A percentile compares a stretch with the other conserved stretches of the same genome.
Conservation (phyloP, 2,888 invertebrate genomes). For the Dinocampus coccinellae region DNA sequence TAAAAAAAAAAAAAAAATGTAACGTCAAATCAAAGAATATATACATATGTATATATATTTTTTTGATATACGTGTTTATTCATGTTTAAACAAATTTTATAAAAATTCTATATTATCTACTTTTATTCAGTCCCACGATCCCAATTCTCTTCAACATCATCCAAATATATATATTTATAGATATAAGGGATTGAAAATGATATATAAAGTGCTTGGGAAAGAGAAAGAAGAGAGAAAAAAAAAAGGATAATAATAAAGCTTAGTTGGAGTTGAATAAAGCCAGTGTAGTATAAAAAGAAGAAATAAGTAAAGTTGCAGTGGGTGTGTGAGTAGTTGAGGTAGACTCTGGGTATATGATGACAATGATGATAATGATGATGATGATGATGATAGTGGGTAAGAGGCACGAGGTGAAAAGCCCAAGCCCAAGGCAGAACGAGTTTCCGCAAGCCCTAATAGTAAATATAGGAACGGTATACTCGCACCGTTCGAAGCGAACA, state of each 20-base stretch:
- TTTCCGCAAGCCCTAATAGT: constrained; percentile 26
- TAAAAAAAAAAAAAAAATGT: neutral
- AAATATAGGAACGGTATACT: constrained; percentile 24
- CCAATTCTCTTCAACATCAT: neutral
- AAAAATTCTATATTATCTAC: neutral
- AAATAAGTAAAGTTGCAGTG: neutral
- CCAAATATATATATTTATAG: neutral
- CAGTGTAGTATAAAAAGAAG: neutral
- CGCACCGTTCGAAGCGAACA: constrained; percentile 28
- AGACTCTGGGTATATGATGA: neutral
- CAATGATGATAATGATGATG: neutral
- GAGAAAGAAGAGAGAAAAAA: neutral
- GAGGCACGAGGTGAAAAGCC: constrained; percentile 22
- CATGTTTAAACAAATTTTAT: neutral
- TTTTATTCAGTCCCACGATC: neutral
- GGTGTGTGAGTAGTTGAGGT: neutral
- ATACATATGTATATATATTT: too few relatives aligned
- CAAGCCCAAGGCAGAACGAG: constrained; percentile 34
- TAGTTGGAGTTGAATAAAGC: constrained; percentile 13
- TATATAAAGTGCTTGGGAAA: constrained; percentile 5
- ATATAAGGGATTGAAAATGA: constrained; percentile 2
- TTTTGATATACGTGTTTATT: neutral
- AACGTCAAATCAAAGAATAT: too few relatives aligned
- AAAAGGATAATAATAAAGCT: too few relatives aligned
- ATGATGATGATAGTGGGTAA: neutral